These are phyloP conservation scores for Spermophilus dauricus DNA, from an alignment of 2,113 vertebrate species.

Conservation along the genomic window DNA sequence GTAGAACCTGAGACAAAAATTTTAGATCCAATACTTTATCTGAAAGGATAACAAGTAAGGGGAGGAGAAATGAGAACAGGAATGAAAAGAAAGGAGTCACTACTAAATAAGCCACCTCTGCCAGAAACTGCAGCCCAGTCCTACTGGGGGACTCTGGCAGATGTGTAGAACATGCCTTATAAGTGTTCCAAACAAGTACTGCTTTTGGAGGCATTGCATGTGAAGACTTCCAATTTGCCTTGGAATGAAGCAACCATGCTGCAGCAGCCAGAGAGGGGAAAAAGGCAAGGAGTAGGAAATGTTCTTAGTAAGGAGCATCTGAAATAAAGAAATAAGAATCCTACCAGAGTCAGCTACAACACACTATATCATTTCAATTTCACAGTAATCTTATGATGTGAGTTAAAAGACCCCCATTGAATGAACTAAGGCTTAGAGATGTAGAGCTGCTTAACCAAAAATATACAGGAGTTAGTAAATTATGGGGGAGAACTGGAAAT, in stretches of 20 bases:
- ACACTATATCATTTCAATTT: background rate
- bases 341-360: background rate
- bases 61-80: background rate
- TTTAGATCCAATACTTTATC: conserved; percentile 10
- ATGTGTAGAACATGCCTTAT: background rate
- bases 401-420: background rate
- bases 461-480: background rate
- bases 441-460: background rate
- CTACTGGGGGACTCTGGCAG: background rate
- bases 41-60: conserved; percentile 8
- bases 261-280: background rate
- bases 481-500: background rate
- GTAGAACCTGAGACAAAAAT: conserved; percentile 33
- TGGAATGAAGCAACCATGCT: background rate
- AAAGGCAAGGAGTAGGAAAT: background rate
- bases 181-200: background rate
- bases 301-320: background rate
- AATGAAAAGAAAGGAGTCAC: background rate
- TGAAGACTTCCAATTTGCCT: background rate
- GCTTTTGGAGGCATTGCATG: background rate
- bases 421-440: background rate
- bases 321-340: background rate
- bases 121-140: background rate
- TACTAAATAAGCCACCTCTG: background rate
- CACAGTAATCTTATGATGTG: background rate